A percentile compares a stretch with the other conserved stretches of the same genome.
Conservation (phyloP, 2,113 vertebrate genomes). For the Tachuris rubrigastra region DNA sequence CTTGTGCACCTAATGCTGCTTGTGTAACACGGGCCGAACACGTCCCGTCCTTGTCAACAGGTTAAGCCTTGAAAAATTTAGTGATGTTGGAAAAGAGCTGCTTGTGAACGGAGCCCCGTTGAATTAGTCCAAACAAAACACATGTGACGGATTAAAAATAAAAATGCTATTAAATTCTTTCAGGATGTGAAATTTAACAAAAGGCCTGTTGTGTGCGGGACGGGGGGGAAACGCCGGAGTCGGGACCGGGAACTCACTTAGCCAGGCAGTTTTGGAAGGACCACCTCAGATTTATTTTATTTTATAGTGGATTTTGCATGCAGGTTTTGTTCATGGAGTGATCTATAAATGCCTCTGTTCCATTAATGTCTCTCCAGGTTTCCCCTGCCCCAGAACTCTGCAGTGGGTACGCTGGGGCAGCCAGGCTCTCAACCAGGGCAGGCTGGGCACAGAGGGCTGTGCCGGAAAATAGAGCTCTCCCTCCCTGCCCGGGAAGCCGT, state of each 20-base stretch:
- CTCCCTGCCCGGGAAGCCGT: constrained; percentile 4
- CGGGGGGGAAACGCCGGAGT: constrained; percentile 12
- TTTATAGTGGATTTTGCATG: background rate
- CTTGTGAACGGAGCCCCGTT: background rate
- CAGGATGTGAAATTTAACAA: constrained; percentile 66
- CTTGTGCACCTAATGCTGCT: background rate
- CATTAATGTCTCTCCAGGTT: background rate
- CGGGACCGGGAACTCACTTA: background rate
- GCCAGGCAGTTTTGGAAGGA: constrained; percentile 6
- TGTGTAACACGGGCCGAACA: background rate
- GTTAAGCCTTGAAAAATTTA: constrained; percentile 34
- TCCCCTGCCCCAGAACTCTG: background rate
- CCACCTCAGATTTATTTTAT: constrained; percentile 23
- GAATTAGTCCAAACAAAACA: constrained; percentile 57
- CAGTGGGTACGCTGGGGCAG: fast-evolving
- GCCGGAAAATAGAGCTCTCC: background rate
- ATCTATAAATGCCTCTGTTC: background rate
- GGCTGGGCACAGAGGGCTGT: background rate
- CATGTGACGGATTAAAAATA: constrained; percentile 69
- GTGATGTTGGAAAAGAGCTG: constrained; percentile 36
- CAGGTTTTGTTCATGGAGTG: fast-evolving
- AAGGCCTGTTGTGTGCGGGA: constrained; percentile 35
- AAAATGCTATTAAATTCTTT: constrained; percentile 66
- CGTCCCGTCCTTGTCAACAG: background rate
- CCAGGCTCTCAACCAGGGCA: background rate